Evolutionary conservation across 2,888 invertebrate genomes (phyloP).

Genomic region (Tryphoninae sp.): DNA sequence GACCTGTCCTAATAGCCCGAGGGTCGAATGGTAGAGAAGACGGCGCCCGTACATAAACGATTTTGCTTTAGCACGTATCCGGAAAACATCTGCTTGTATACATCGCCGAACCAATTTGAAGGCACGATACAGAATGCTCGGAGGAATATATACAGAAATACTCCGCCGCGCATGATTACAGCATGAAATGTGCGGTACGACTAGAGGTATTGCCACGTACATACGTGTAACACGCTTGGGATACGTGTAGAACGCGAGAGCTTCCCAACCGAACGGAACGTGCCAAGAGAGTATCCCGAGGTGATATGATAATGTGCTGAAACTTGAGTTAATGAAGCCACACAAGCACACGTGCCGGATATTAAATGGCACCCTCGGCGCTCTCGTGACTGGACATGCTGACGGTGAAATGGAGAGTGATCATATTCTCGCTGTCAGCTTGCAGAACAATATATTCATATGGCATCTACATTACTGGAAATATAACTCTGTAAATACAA

Average conservation of each 20-base stretch:
- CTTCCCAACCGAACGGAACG: constrained; percentile 4
- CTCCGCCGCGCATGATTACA: constrained; percentile 1
- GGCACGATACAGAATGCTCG: constrained; percentile 2
- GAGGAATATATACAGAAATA: background rate
- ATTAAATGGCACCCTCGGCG: constrained; percentile 63
- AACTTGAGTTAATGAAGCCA: constrained; percentile 68
- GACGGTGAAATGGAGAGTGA: constrained; percentile 41
- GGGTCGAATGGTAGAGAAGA: constrained; percentile 14
- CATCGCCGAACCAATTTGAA: constrained; percentile 57
- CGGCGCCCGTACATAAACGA: constrained; percentile 21
- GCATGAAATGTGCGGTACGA: constrained; percentile 8
- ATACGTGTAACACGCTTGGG: background rate
- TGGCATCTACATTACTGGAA: background rate
- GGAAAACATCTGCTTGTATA: constrained; percentile 48
- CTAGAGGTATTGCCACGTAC: background rate
- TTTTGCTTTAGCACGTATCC: background rate
- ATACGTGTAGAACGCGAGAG: background rate
- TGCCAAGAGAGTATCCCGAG: constrained; percentile 36
- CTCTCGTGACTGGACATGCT: constrained; percentile 36
- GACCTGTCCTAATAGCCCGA: constrained; percentile 29
- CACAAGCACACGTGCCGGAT: constrained; percentile 62
- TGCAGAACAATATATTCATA: constrained; percentile 7
- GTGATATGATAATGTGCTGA: constrained; percentile 64
- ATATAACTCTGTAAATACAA: constrained; percentile 11
- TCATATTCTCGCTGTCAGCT: constrained; percentile 39